A percentile compares a stretch with the other conserved stretches of the same genome.
Conservation (phyloP, 2,888 invertebrate genomes). For the Mythimna vitellina region DNA sequence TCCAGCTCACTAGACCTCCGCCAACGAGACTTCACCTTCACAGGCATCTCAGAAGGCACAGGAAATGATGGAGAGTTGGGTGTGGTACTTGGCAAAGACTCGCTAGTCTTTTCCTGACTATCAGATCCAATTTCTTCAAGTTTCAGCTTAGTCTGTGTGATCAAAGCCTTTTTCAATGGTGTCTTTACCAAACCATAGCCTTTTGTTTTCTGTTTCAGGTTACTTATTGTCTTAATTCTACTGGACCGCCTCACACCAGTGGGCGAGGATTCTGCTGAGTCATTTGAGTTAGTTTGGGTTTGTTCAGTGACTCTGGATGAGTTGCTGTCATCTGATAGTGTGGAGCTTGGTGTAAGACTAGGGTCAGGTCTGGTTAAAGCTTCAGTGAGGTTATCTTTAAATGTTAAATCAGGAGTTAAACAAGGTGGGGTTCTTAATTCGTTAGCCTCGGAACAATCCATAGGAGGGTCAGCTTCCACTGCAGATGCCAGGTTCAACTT, state of each 20-base stretch:
- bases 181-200: conserved; percentile 92
- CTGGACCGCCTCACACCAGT: conserved; percentile 93
- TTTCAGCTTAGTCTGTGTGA: conserved; percentile 88
- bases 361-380: conserved; percentile 82
- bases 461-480: conserved; percentile 70
- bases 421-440: conserved; percentile 74
- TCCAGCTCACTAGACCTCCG: conserved; percentile 94
- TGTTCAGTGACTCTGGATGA: conserved; percentile 83
- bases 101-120: conserved; percentile 83
- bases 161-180: conserved; percentile 86
- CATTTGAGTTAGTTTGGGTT: conserved; percentile 81
- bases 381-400: conserved; percentile 75
- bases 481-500: conserved; percentile 77
- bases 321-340: conserved; percentile 87
- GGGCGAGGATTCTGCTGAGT: conserved; percentile 88
- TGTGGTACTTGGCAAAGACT: conserved; percentile 72
- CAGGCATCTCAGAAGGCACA: conserved; percentile 91
- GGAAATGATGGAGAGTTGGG: conserved; percentile 85
- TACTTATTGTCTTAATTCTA: conserved; percentile 94
- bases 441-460: conserved; percentile 76
- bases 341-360: conserved; percentile 86
- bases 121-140: conserved; percentile 91
- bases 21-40: conserved; percentile 95
- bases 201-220: conserved; percentile 92
- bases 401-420: conserved; percentile 76